Conservation (phyloP, 2,113 vertebrate genomes). For the Thalassoma bifasciatum region DNA sequence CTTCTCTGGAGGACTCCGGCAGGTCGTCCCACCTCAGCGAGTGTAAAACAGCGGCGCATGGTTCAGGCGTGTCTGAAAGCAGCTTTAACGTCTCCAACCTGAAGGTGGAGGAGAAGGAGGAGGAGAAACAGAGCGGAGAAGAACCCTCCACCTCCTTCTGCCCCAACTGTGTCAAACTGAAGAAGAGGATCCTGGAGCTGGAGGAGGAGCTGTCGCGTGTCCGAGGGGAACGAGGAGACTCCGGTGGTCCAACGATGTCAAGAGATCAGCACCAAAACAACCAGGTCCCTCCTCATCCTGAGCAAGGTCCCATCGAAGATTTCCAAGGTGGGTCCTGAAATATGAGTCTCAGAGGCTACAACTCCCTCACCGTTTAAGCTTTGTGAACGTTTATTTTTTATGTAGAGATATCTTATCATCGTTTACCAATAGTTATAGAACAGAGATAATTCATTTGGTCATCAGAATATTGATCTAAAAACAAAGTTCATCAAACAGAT, state of each 20-base stretch:
- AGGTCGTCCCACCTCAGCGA: constrained; percentile 10
- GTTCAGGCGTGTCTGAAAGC: constrained; percentile 56
- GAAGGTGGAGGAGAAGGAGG: constrained; percentile 87
- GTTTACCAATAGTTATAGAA: too few relatives aligned
- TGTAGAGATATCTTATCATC: too few relatives aligned
- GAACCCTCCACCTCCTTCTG: constrained; percentile 94
- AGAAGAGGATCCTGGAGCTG: constrained; percentile 92
- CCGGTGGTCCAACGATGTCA: constrained; percentile 43
- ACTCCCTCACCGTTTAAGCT: too few relatives aligned
- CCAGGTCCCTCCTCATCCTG: constrained; percentile 82
- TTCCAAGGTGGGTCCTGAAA: constrained; percentile 87
- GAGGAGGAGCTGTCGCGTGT: constrained; percentile 92
- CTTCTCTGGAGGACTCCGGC: constrained; percentile 87
- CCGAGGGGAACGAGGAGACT: constrained; percentile 82
- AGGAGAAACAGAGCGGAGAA: constrained; percentile 77
- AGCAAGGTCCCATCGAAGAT: constrained; percentile 89
- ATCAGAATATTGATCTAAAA: too few relatives aligned
- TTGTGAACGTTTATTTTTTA: too few relatives aligned
- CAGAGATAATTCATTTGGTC: too few relatives aligned
- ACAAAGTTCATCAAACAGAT: too few relatives aligned
- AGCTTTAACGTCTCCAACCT: constrained; percentile 54
- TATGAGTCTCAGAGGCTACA: too few relatives aligned
- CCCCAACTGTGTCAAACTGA: constrained; percentile 93
- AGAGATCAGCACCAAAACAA: constrained; percentile 18
- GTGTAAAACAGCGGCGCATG: constrained; percentile 46